Conservation (phyloP, 2,888 invertebrate genomes). For the Tryphoninae sp. region DNA sequence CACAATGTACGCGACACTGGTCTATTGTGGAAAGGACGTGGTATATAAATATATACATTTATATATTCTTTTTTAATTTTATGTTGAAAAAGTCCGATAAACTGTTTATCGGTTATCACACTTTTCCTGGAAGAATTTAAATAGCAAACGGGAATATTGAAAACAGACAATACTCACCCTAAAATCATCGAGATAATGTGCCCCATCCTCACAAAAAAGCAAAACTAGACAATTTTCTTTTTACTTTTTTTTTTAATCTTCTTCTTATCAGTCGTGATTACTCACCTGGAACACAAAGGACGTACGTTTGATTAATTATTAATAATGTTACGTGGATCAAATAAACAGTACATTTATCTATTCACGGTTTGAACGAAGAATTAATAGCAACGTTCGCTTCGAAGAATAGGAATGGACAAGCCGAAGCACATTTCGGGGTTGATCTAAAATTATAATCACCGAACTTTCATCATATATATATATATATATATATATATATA, state of each 20-base stretch:
- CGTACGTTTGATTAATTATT: conserved; percentile 25
- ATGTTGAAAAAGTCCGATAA: too few species aligned
- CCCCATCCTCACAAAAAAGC: not conserved
- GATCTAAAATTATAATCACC: conserved; percentile 40
- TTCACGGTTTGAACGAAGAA: not conserved
- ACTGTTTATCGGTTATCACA: too few species aligned
- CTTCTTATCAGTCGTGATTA: conserved; percentile 16
- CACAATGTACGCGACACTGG: not conserved
- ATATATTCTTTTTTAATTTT: too few species aligned
- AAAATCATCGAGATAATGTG: not conserved
- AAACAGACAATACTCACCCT: too few species aligned
- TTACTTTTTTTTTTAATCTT: not conserved
- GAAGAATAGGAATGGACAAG: not conserved
- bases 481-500: too few species aligned
- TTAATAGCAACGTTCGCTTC: conserved; percentile 2
- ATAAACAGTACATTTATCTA: not conserved
- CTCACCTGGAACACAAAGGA: conserved; percentile 60
- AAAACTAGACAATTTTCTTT: not conserved
- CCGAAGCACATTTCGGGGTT: conserved; percentile 33
- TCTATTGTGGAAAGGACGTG: not conserved
- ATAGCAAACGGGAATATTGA: too few species aligned
- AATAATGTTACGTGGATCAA: not conserved
- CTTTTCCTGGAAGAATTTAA: too few species aligned
- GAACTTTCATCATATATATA: not conserved
- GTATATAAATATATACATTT: too few species aligned